Conservation (phyloP, 2,113 vertebrate species). For the Protobothrops flavoviridis region DNA sequence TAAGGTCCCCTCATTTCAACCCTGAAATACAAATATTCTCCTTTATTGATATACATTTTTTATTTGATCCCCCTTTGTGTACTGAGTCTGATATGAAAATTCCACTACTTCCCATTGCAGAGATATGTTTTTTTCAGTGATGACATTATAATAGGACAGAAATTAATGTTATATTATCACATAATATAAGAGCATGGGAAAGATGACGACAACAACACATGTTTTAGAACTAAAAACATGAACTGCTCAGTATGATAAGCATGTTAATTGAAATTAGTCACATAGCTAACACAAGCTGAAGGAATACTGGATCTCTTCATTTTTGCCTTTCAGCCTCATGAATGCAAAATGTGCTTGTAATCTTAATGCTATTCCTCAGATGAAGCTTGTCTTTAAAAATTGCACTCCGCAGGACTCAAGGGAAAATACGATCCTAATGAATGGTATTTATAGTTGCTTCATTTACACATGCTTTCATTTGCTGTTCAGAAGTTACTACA, state of each 20-base stretch:
- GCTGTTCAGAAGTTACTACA: conserved; percentile 66
- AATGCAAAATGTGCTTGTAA: conserved; percentile 78
- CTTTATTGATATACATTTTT: neutral
- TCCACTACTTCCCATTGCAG: neutral
- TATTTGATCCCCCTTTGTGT: neutral
- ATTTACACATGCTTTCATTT: conserved; percentile 65
- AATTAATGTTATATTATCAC: conserved; percentile 52
- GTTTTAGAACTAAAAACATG: conserved; percentile 59
- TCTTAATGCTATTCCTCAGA: conserved; percentile 74
- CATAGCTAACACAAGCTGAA: conserved; percentile 69
- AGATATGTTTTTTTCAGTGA: neutral
- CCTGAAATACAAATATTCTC: neutral
- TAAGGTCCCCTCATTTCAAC: neutral
- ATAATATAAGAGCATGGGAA: conserved; percentile 42
- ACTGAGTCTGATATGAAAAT: neutral
- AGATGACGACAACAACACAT: conserved; percentile 58
- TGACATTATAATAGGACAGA: conserved; percentile 36
- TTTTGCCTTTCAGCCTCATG: conserved; percentile 72
- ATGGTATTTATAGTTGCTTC: conserved; percentile 76
- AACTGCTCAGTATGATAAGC: conserved; percentile 66
- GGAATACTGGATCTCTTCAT: conserved; percentile 67
- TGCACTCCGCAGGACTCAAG: conserved; percentile 74
- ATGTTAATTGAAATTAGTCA: conserved; percentile 75
- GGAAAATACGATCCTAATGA: conserved; percentile 80
- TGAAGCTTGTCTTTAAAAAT: conserved; percentile 73